Evolutionary conservation across 2,797 vertebrate species (phyloP), one percentile per base, ranked within the genome.

Genomic region (Semaprochilodus insignis): DNA sequence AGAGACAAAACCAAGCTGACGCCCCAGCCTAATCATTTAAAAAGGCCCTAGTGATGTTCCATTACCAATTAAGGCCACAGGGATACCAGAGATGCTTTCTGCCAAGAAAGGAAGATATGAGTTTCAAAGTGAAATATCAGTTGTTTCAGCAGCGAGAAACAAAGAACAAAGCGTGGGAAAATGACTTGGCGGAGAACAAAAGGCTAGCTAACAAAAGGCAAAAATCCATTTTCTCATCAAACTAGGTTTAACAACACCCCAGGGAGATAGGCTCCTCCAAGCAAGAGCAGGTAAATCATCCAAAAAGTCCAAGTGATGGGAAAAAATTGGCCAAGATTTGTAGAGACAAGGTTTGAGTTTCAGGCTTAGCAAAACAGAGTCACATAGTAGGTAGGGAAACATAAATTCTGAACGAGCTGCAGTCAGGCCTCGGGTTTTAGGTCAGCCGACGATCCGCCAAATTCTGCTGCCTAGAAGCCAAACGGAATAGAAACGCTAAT

Each of bases 181-280:
- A 59, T 40, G 67, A 70, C 36, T 48, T 36, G 34, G 27, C 31
- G 15, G 34, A 76, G 57, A 76, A 55, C 34, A 48, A 62, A 76
- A 25, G 74, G 31, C 25, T 44, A 74, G 52, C 72, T 57, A 34
- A 74, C 52, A 34, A 34, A 57, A 19, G 54, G 54, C 27, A n/a
- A 59, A 74, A 74, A 74, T 74, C 52, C 19, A 74, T 74, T 74
- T 57, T 57, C 52, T n/a, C 72, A 55, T 74, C 31, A 74, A 54
- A 72, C n/a, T 27, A 52, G 14, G 13, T 72, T 51, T 54, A 72
- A 72, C 70, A 52, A 31, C 15, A 72, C 48, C 27, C 48, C 70
- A 72, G 70, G 70, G 51, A 72, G 25, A 27, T 27, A 52, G 44
- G 44, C 70, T 72, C 25, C 6, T 54, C 25, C 48, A 31, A 54